Base-by-base conservation (phyloP, 1,140 invertebrate species). In the Brachionus manjavacas region DNA sequence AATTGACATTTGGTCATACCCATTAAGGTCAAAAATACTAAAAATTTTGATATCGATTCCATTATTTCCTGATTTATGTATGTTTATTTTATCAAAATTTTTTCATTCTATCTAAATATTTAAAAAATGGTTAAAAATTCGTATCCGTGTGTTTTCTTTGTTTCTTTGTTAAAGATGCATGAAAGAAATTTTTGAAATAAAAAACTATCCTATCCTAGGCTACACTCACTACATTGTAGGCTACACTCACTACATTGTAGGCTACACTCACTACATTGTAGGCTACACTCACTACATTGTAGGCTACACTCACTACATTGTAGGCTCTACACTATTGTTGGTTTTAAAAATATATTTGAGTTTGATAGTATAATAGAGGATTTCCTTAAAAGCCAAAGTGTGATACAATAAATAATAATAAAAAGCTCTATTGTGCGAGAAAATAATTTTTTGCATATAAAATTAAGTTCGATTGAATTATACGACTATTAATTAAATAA, bases 401-500 rank as follows among this genome's bases (percentile, higher is more conserved):
- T 60, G 52, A 60, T 60, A 16, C 52, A 60, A 60, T 60, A 60
- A 60, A 16, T 60, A 9, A 23, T 20, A 60, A 60, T 60, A 60
- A 23, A 60, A 23, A 60, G 16, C n/a, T 60, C 52, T 60, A 60
- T 60, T 60, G 52, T 60, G 52, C 52, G 20, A 25, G 52, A 60
- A 9, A 20, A 60, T 35, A 60, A 20, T 20, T 60, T 20, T 60
- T 20, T 20, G 52, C 52, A 60, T 20, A 60, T 60, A 60, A 60
- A 60, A 60, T 60, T 9, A 23, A 60, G 8, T 60, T 60, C n/a
- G 52, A 60, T 60, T 60, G 52, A 60, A 60, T 60, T 60, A 25
- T 60, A 60, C 52, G 52, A 60, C 52, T 60, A 60, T 60, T 60
- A 60, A 60, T 60, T 60, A 60, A 60, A 60, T 60, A 60, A 60